Evolutionary conservation across 2,888 invertebrate genomes (phyloP), one percentile per base, ranked within the genome.

Genomic region (Agonopterix arenella): DNA sequence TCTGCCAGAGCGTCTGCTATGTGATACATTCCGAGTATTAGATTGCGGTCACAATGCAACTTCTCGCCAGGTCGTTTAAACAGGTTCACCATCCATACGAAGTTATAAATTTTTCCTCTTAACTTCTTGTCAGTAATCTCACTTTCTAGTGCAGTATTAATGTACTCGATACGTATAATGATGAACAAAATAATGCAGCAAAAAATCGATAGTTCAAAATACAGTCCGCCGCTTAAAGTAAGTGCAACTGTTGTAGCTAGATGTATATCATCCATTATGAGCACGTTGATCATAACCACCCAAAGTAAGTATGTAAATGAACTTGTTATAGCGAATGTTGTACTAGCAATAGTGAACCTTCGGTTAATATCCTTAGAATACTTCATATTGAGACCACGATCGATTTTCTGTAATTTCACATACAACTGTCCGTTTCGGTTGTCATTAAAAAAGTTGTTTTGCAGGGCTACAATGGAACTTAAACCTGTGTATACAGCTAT

Each of bases 351-450:
- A 40, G 10, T n/a, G 8, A 11, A 40, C n/a, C 40, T 54, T 36
- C 59, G 57, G 53, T 82, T 81, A 0, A 54, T 36, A 28, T 46
- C 49, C 46, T 53, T 65, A n/a, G 53, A 48, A 46, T 68, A 57
- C 4, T 56, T 62, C 55, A 71, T 67, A 46, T 67, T 64, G 1
- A 84, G 47, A 16, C 53, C 53, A 13, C 76, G 68, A 47, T 84
- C 80, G 3, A 83, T 67, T 53, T 73, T 64, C 59, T 84, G 81
- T 45, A 81, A 59, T 57, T 69, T 66, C 0, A 80, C 59, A n/a
- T 66, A 67, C 45, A 82, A 74, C 3, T 73, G 66, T 46, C 73
- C 67, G 48, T 65, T 59, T 0, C 67, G 63, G 51, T 79, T 78
- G 1, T 53, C 55, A 2, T 68, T 57, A 2, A 63, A 46, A 60